These are phyloP conservation scores for Sogatella furcifera DNA, from an alignment of 1,140 invertebrate genomes.

Conservation along the genomic window DNA sequence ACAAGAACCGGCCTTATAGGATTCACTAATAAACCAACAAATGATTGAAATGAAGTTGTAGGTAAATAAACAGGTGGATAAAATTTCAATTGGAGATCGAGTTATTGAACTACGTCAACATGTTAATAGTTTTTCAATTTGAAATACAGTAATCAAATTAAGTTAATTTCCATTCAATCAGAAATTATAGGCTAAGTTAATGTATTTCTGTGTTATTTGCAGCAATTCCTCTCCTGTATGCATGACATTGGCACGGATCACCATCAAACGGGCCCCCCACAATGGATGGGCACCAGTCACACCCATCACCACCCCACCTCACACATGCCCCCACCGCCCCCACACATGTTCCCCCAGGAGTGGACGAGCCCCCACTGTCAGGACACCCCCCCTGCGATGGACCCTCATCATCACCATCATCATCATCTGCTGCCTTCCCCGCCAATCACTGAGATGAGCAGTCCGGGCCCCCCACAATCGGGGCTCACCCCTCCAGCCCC, in stretches of 20 bases:
- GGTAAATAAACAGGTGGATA: no score
- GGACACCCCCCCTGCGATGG: no score
- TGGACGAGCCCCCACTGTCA: background rate
- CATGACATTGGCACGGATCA: slow-evolving; percentile 15
- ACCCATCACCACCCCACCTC: slow-evolving; percentile 8
- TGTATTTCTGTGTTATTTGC: background rate
- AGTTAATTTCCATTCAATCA: no score
- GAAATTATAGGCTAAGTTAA: no score
- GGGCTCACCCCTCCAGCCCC: background rate
- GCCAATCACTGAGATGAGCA: slow-evolving; percentile 6
- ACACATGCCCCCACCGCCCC: background rate
- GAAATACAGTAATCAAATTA: no score
- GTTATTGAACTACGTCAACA: no score
- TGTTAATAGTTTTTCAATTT: no score
- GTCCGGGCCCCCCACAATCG: background rate
- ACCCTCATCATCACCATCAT: no score
- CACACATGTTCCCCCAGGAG: background rate
- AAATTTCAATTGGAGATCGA: no score
- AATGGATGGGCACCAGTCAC: slow-evolving; percentile 1
- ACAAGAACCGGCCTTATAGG: no score
- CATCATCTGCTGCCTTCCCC: slow-evolving; percentile 9
- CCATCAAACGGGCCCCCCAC: background rate
- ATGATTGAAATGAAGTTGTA: no score
- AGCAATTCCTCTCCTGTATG: slow-evolving; percentile 22
- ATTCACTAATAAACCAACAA: no score